These are phyloP conservation scores for fruit fly (Drosophila melanogaster) DNA, from an alignment of 1,140 invertebrate genomes.

Conservation along the genomic window Release_6_plus_ISO1_MT NT_037436.4:15673001-15673500, in stretches of 20 bases:
- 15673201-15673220: constrained; percentile 47
- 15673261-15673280: constrained; percentile 15
- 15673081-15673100: neutral
- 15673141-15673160: constrained; percentile 16
- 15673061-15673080: neutral
- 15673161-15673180: constrained; percentile 53
- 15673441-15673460: constrained; percentile 69
- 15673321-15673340: constrained; percentile 29
- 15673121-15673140: constrained; percentile 7
- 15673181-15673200: constrained; percentile 65
- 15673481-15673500: constrained; percentile 37
- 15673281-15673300: constrained; percentile 49
- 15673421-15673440: constrained; percentile 72
- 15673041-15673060: neutral
- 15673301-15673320: constrained; percentile 32
- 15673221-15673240: constrained; percentile 77
- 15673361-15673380: constrained; percentile 76
- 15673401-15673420: constrained; percentile 17
- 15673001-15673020: no score
- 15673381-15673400: constrained; percentile 71
- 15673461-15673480: constrained; percentile 56
- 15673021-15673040: no score
- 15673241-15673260: constrained; percentile 4
- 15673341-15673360: constrained; percentile 38
- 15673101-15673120: neutral